Base-by-base conservation (phyloP, 2,888 invertebrate species). In the Apomyelois bistriatella region DNA sequence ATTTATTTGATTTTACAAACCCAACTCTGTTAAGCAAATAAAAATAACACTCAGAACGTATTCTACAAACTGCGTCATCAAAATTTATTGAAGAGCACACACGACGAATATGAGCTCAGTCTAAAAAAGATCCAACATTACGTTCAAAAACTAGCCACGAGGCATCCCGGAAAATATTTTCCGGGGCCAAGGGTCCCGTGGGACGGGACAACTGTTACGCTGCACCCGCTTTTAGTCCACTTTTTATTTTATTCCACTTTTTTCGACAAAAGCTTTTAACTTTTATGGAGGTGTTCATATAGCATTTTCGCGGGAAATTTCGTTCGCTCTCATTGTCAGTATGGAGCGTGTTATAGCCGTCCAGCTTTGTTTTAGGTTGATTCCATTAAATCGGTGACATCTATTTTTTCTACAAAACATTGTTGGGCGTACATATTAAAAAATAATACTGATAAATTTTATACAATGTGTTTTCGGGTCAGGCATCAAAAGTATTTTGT, bases 261-360 rank as follows among this genome's bases (percentile, higher is more conserved):
- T 87, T 88, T 83, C 68, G 68, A 74, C 77, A 74, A 85, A 85
- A 85, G 85, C 87, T 87, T 86, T 88, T 86, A 87, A 85, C 83
- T 82, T 86, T 86, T 81, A 81, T 82, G 72, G 72, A 75, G 74
- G 73, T 77, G 74, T 74, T 76, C 74, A 75, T 79, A 78, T 72
- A 72, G 70, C 69, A 76, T 79, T 85, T 80, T 75, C 66, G 72
- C 69, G 72, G 77, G 70, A 72, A 74, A 76, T 78, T 78, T 76
- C 60, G 58, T 59, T 58, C 62, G 63, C 53, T 57, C 60, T 63
- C 58, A 65, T 65, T 65, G 64, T 65, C 60, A 55, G 49, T 53
- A 53, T 55, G 56, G 54, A 52, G 52, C 52, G 49, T 28, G 22
- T 48, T 51, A 46, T 15, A 32, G 10, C 46, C 12, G 43, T 43